Base-by-base conservation (phyloP, 1,140 invertebrate genomes). In the Rhyzopertha dominica region DNA sequence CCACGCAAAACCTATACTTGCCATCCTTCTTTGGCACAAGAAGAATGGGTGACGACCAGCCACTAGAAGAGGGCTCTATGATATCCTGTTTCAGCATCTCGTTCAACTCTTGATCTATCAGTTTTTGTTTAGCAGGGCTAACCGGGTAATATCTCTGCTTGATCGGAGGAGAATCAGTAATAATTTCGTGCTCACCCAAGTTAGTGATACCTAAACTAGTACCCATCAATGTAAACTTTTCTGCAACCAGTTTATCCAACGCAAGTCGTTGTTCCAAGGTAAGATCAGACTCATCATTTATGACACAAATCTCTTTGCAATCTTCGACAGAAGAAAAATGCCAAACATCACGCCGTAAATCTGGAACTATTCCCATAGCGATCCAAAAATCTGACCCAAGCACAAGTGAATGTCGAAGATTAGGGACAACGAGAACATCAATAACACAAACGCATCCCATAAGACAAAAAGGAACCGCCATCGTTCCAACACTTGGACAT, bases 101-200 rank as follows among this genome's bases (percentile, higher is more conserved):
- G n/a, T n/a, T n/a, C n/a, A n/a, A n/a, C n/a, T n/a, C n/a, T n/a
- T n/a, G n/a, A n/a, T n/a, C n/a, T n/a, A n/a, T n/a, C n/a, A n/a
- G n/a, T n/a, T n/a, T n/a, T n/a, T n/a, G n/a, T n/a, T n/a, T n/a
- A n/a, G n/a, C n/a, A n/a, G n/a, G n/a, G 14, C 56, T 61, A 3
- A 58, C 40, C 14, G 49, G 56, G 17, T 64, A 65, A 1, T 53
- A 45, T 1, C 42, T 9, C 12, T 62, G 56, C 20, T 55, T 59
- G 5, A 68, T 61, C 1, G 65, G 64, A 9, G 14, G 10, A 19
- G 20, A 14, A 10, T n/a, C 19, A 2, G 45, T 22, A 16, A 56
- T 49, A 1, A 39, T 20, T 26, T 30, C 24, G 49, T 67, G 62
- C 13, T 58, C 19, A 1, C 55, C 41, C 23, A 58, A 32, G 24